Conservation (phyloP, 2,888 invertebrate species). For the Liopterus haemorrhoidalis region DNA sequence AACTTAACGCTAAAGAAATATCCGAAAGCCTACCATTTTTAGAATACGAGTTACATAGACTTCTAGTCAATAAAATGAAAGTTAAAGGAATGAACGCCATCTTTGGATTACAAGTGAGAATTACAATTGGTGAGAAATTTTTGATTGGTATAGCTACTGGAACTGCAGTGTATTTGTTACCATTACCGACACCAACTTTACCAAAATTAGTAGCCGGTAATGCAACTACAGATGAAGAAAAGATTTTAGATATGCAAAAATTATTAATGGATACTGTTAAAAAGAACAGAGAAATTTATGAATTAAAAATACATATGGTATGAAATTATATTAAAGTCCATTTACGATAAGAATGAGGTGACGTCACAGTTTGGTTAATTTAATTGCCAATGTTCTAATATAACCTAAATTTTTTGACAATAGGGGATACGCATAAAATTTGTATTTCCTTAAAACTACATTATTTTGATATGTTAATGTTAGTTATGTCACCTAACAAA, state of each 20-base stretch:
- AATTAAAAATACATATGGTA: slow-evolving; percentile 49
- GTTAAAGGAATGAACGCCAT: slow-evolving; percentile 93
- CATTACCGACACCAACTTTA: slow-evolving; percentile 68
- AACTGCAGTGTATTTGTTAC: slow-evolving; percentile 72
- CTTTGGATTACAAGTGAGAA: slow-evolving; percentile 70
- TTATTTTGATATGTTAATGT: too few relatives aligned
- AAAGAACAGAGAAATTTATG: slow-evolving; percentile 66
- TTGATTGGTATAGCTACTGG: slow-evolving; percentile 85
- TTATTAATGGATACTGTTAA: slow-evolving; percentile 63
- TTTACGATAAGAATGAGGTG: too few relatives aligned
- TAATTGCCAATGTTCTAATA: not conserved
- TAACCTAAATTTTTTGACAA: slow-evolving; percentile 1
- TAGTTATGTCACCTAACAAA: too few relatives aligned
- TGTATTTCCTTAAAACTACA: too few relatives aligned
- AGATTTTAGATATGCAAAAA: slow-evolving; percentile 62
- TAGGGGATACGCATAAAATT: too few relatives aligned
- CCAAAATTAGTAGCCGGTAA: slow-evolving; percentile 66
- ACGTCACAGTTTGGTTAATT: slow-evolving; percentile 7
- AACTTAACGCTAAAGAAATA: slow-evolving; percentile 86
- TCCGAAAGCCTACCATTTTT: slow-evolving; percentile 92
- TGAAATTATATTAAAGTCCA: slow-evolving; percentile 27
- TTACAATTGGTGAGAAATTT: slow-evolving; percentile 77
- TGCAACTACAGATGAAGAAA: slow-evolving; percentile 58
- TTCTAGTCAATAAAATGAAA: slow-evolving; percentile 82
- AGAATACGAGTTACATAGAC: slow-evolving; percentile 90